phyloP scores from a whole-genome alignment of 1,140 invertebrate species.

The Olivierus martensii region DNA sequence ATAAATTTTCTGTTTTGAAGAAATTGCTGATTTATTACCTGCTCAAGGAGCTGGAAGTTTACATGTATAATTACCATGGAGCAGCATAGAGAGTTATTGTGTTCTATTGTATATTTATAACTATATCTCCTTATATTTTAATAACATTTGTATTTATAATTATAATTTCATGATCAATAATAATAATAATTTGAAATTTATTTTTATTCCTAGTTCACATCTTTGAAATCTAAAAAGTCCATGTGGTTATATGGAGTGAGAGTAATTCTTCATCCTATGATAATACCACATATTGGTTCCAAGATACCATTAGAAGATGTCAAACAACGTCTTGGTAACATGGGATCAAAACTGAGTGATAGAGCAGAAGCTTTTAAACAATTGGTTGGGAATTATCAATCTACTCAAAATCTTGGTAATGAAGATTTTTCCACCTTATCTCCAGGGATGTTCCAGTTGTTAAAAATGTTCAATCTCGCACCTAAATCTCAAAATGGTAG shows the following conservation, averaged over 20 bases:
- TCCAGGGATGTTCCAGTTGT: no score
- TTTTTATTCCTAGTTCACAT: conserved; percentile 4
- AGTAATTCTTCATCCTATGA: neutral
- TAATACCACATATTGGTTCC: neutral
- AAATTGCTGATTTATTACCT: no score
- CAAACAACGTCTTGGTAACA: conserved; percentile 1
- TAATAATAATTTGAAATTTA: neutral
- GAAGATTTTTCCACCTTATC: no score
- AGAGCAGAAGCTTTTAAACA: conserved; percentile 13
- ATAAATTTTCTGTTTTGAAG: no score
- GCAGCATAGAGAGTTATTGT: no score
- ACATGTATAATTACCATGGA: no score
- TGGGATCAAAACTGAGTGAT: conserved; percentile 8
- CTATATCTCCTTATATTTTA: no score
- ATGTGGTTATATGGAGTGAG: conserved; percentile 16
- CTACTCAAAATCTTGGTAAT: no score
- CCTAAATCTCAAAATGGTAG: no score
- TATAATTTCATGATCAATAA: neutral
- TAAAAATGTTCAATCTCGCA: no score
- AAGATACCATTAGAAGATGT: conserved; percentile 3
- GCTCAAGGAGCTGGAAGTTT: no score
- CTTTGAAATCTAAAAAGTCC: conserved; percentile 3
- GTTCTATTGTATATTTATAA: no score
- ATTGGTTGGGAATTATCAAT: conserved; percentile 1
- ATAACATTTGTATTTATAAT: neutral